These are phyloP conservation scores for Ophioninae sp. DNA, from an alignment of 2,888 invertebrate species.

Conservation along the genomic window DNA sequence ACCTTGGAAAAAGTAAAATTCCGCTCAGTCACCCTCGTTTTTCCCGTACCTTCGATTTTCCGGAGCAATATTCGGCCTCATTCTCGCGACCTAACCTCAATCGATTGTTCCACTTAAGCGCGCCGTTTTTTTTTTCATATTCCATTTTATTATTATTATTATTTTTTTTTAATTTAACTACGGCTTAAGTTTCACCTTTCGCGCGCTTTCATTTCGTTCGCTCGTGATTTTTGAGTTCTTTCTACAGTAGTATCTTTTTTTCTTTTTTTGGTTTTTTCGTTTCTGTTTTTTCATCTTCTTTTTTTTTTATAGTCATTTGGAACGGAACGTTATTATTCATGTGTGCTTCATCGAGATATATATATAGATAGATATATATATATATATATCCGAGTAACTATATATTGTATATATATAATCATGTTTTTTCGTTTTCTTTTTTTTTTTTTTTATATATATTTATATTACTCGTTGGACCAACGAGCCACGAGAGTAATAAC, in stretches of 20 bases:
- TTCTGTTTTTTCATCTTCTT: too few species aligned
- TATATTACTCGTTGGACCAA: conserved; percentile 36
- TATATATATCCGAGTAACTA: conserved; percentile 15
- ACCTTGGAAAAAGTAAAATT: neutral
- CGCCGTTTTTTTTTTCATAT: too few species aligned
- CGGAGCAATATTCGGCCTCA: neutral
- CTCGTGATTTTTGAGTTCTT: conserved; percentile 21
- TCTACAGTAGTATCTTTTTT: neutral
- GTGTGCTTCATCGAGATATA: conserved; percentile 36
- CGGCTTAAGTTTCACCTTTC: neutral
- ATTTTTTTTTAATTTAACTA: too few species aligned
- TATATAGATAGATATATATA: too few species aligned
- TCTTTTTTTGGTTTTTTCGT: too few species aligned
- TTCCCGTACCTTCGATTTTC: neutral
- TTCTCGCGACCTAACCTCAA: neutral
- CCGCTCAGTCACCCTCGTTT: neutral
- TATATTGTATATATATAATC: conserved; percentile 13
- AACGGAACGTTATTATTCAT: conserved; percentile 40
- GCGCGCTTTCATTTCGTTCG: neutral
- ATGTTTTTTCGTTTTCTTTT: conserved; percentile 6
- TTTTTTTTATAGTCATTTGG: conserved; percentile 29
- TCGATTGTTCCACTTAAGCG: conserved; percentile 8
- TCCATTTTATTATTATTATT: too few species aligned
- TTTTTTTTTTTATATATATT: neutral
- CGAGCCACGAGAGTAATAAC: conserved; percentile 51